A percentile compares a stretch with the other conserved stretches of the same genome.
Evolutionary conservation across 2,113 vertebrate genomes (phyloP).

Genomic region (Recurvirostra avosetta): DNA sequence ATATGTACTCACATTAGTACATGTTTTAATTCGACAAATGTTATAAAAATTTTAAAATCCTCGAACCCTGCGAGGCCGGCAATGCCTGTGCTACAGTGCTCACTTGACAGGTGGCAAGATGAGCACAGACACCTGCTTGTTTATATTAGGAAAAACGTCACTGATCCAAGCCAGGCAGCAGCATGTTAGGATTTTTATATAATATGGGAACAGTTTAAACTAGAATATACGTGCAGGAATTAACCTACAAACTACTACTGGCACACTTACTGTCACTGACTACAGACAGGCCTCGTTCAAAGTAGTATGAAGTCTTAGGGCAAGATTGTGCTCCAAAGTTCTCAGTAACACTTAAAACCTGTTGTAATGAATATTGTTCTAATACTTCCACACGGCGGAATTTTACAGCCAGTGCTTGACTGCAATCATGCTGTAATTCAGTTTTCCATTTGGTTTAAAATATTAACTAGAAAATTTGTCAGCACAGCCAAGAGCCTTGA

Average conservation of each 20-base stretch:
- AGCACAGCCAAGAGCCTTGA: neutral
- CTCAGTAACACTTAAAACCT: neutral
- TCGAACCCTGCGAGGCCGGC: neutral
- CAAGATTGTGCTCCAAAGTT: neutral
- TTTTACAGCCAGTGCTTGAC: neutral
- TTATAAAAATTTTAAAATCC: neutral
- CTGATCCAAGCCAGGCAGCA: neutral
- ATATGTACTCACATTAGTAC: neutral
- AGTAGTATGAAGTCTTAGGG: neutral
- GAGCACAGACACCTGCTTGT: neutral
- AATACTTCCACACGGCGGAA: neutral
- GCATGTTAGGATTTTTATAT: neutral
- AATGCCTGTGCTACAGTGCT: fast-evolving
- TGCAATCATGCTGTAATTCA: fast-evolving
- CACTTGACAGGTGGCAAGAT: neutral
- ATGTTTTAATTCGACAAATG: neutral
- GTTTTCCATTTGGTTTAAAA: neutral
- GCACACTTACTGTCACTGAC: neutral
- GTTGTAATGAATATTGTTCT: neutral
- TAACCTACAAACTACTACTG: neutral
- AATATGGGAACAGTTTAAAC: neutral
- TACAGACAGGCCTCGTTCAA: neutral
- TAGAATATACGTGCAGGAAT: neutral
- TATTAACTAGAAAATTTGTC: neutral
- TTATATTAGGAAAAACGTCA: neutral